phyloP scores from a whole-genome alignment of 2,113 vertebrate genomes.

The Leucopsar rothschildi region DNA sequence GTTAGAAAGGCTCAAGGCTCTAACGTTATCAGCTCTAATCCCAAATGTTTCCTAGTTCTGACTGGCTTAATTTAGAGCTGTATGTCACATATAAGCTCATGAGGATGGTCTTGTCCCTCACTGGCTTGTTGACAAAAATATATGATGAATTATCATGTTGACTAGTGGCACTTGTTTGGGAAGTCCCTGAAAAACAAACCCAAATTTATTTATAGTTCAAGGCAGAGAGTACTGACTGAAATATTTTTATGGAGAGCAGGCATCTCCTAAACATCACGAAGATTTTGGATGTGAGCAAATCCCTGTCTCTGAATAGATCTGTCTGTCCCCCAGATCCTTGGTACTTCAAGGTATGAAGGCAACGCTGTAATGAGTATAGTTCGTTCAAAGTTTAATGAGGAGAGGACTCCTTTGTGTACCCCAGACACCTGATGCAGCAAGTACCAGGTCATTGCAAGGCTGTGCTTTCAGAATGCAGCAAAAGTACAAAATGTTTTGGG shows the following conservation, averaged over 20 bases:
- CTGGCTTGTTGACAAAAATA: background rate
- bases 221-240: background rate
- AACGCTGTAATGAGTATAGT: rapidly evolving
- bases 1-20: background rate
- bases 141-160: background rate
- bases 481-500: background rate
- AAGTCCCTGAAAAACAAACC: background rate
- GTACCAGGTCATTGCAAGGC: background rate
- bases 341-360: background rate
- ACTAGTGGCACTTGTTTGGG: background rate
- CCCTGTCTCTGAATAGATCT: background rate
- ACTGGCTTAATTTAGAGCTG: background rate
- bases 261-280: background rate
- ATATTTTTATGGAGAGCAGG: background rate
- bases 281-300: background rate
- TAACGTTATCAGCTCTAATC: background rate
- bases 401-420: background rate
- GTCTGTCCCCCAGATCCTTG: background rate
- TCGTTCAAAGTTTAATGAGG: background rate
- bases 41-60: background rate
- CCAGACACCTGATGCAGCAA: background rate
- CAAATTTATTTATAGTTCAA: background rate
- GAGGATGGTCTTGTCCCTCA: background rate
- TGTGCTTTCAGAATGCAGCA: background rate
- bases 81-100: background rate